Percentiles rank a stretch among this genome's conserved stretches.
Evolutionary conservation across 2,888 invertebrate species (phyloP).

Genomic region (Hartigia nigra): DNA sequence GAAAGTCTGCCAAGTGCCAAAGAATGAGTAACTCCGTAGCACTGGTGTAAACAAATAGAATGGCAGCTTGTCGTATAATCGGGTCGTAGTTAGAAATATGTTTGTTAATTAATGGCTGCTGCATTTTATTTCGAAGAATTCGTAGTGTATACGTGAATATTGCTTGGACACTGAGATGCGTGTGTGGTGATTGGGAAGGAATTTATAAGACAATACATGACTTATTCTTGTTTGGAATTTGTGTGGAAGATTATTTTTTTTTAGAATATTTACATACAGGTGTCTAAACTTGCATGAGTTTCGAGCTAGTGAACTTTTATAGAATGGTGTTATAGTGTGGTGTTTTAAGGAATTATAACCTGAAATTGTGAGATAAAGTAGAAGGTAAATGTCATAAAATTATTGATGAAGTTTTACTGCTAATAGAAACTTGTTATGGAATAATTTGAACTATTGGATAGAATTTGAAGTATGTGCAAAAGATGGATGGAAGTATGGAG

Average conservation of each 20-base stretch:
- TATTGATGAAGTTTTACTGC: not conserved
- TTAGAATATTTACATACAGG: not conserved
- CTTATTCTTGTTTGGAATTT: not conserved
- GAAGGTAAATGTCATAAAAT: not conserved
- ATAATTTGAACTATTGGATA: not conserved
- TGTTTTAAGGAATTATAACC: not conserved
- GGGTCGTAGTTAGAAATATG: not conserved
- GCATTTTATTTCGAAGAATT: not conserved
- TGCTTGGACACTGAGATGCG: not conserved
- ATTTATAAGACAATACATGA: not conserved
- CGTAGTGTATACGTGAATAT: not conserved
- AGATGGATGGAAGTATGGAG: slow-evolving; percentile 21
- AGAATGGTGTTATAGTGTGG: not conserved
- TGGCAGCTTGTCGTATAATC: not conserved
- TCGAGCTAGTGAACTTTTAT: not conserved
- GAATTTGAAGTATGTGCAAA: slow-evolving; percentile 11
- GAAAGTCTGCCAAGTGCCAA: not conserved
- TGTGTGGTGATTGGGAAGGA: not conserved
- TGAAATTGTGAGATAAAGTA: not conserved
- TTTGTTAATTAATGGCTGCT: not conserved
- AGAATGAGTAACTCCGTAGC: slow-evolving; percentile 1
- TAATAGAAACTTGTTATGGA: not conserved
- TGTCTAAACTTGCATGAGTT: not conserved
- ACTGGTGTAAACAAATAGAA: not conserved
- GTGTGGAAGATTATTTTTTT: not conserved